These are phyloP conservation scores for Ornithoptera alexandrae DNA, from an alignment of 2,888 invertebrate species.

Conservation along the genomic window DNA sequence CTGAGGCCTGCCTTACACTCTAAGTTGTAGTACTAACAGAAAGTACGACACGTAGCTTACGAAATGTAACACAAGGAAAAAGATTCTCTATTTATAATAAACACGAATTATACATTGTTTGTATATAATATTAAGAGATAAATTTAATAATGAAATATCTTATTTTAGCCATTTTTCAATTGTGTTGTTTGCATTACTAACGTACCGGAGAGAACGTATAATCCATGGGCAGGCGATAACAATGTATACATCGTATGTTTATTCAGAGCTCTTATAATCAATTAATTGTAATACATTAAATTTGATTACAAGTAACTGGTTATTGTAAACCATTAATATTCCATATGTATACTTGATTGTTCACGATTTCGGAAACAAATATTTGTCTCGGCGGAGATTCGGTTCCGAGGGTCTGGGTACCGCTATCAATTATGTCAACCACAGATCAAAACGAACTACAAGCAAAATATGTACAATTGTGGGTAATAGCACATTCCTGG, in stretches of 20 bases:
- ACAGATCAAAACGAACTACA: constrained; percentile 15
- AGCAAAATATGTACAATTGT: constrained; percentile 19
- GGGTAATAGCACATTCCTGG: neutral
- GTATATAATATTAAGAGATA: too few relatives aligned
- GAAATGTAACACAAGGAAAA: neutral
- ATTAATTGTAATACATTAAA: too few relatives aligned
- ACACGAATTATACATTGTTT: too few relatives aligned
- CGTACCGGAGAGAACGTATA: too few relatives aligned
- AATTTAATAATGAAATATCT: too few relatives aligned
- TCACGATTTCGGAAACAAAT: constrained; percentile 19
- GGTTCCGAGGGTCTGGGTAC: constrained; percentile 3
- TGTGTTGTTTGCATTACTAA: too few relatives aligned
- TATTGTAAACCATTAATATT: too few relatives aligned
- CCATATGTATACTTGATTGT: neutral
- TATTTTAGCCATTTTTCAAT: too few relatives aligned
- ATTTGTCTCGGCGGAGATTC: constrained; percentile 24
- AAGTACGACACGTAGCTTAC: constrained; percentile 24
- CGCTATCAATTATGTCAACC: constrained; percentile 24
- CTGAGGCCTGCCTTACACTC: constrained; percentile 37
- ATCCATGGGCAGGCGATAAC: too few relatives aligned
- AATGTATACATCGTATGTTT: too few relatives aligned
- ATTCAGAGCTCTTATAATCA: too few relatives aligned
- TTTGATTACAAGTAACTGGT: too few relatives aligned
- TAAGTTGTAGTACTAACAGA: constrained; percentile 44
- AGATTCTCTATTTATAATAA: neutral